These are phyloP conservation scores for Narcine bancroftii DNA, from an alignment of 2,113 vertebrate genomes.

Conservation along the genomic window DNA sequence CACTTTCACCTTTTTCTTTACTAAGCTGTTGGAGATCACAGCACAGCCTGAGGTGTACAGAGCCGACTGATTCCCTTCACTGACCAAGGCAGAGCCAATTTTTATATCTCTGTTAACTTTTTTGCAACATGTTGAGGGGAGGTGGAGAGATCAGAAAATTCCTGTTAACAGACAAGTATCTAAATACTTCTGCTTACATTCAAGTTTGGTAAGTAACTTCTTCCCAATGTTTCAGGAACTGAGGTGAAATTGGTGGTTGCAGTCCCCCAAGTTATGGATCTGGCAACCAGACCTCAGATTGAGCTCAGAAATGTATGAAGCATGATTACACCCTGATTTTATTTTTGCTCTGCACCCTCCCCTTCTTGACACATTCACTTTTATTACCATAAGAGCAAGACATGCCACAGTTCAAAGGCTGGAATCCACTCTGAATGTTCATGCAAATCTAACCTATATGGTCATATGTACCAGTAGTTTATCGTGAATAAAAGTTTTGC, in stretches of 20 bases:
- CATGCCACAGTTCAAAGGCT: too few species aligned
- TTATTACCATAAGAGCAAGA: constrained; percentile 9
- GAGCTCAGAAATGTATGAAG: background rate
- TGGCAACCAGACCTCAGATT: background rate
- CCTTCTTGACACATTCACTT: background rate
- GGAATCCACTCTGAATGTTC: background rate
- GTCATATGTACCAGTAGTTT: background rate
- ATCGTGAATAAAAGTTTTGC: background rate
- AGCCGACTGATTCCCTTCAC: background rate
- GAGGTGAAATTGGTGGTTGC: background rate
- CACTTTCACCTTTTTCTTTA: background rate
- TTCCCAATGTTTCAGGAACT: background rate
- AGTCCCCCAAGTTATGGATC: background rate
- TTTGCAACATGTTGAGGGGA: background rate
- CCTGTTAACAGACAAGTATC: background rate
- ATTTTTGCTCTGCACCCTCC: background rate
- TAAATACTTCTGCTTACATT: background rate
- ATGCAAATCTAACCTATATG: background rate
- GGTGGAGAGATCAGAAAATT: background rate
- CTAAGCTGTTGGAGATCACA: constrained; percentile 20
- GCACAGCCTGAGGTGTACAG: background rate
- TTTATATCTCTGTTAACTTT: background rate
- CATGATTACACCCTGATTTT: background rate
- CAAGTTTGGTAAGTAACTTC: background rate
- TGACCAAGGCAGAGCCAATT: background rate